Base-by-base conservation (phyloP, 2,113 vertebrate species). In the Callopanchax toddi region DNA sequence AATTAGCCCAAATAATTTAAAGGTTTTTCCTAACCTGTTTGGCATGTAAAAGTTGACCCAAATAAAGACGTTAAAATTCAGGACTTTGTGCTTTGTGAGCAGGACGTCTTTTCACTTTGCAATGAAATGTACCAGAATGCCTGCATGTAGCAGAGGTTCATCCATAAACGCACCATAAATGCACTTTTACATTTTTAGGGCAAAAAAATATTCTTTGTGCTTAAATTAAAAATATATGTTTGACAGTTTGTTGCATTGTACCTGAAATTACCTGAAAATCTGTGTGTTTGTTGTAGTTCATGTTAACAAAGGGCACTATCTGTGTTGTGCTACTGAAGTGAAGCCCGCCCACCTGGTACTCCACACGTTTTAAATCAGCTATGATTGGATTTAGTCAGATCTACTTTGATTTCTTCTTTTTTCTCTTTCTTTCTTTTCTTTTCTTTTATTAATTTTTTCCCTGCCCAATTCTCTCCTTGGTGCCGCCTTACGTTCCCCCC, bases 261-360 rank as follows among this genome's bases (percentile, higher is more conserved):
- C n/a, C n/a, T n/a, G n/a, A n/a, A n/a, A n/a, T n/a, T n/a, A n/a
- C n/a, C n/a, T n/a, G n/a, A n/a, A n/a, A n/a, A n/a, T n/a, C n/a
- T n/a, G n/a, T n/a, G n/a, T n/a, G n/a, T n/a, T n/a, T n/a, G n/a
- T n/a, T n/a, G n/a, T 7, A 29, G 26, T 52, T 17, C 13, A 12
- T 40, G 7, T 60, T 32, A 34, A 17, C 25, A 17, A 46, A 12
- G 45, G 18, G n/a, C 8, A 22, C 11, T 13, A 1, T 36, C 12
- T 42, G 25, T 21, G 4, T 55, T 49, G 0, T 23, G 17, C 42
- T 23, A 32, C 4, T 64, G 67, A 73, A 65, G 48, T 39, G 18
- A 79, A 50, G 8, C 12, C 50, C 51, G 40, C 73, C 67, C 70
- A 72, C 56, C 44, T 75, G 66, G 48, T 42, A 11, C 51, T 49